Evolutionary conservation across 2,888 invertebrate genomes (phyloP), one percentile per base, ranked within the genome.

Genomic region (Phasia obesa): DNA sequence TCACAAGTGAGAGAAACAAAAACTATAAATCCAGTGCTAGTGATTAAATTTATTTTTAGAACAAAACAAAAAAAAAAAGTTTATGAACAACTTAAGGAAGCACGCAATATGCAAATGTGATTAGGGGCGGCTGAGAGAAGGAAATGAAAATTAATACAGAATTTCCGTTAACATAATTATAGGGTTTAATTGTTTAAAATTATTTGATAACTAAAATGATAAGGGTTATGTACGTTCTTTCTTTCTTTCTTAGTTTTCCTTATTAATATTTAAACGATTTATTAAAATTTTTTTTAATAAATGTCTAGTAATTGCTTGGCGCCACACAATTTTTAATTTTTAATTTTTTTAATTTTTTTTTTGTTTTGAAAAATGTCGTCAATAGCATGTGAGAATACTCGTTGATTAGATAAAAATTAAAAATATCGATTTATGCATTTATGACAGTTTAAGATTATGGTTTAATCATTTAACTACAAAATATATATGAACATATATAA

Each of bases 51-150:
- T 67, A 60, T 67, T 79, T 79, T 67, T 73, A 60, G 51, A 59
- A 76, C 17, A 47, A 38, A n/a, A 51, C 13, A 57, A 35, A 47
- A 0, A 38, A 44, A 42, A 62, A 42, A 9, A n/a, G 1, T 49
- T 51, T 55, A 55, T 27, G 5, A 51, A 47, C 42, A 67, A 55
- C 15, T 27, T 67, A 77, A 77, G 73, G 81, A 77, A 82, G 38
- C 69, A 82, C 69, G 73, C 77, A 62, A 67, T 82, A 77, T 77
- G 69, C 62, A 62, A 77, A 73, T 73, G 23, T 27, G 73, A 60
- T 77, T 70, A 62, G 47, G 38, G 57, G 19, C 13, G 57, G 19
- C 13, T 42, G n/a, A 62, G 17, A 49, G 17, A 49, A 70, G 69
- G 47, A 59, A 73, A 69, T 49, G 13, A 19, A 57, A 70, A 64